Evolutionary conservation across 2,888 invertebrate genomes (phyloP), one percentile per base, ranked within the genome.

Genomic region (Cosmia pyralina): DNA sequence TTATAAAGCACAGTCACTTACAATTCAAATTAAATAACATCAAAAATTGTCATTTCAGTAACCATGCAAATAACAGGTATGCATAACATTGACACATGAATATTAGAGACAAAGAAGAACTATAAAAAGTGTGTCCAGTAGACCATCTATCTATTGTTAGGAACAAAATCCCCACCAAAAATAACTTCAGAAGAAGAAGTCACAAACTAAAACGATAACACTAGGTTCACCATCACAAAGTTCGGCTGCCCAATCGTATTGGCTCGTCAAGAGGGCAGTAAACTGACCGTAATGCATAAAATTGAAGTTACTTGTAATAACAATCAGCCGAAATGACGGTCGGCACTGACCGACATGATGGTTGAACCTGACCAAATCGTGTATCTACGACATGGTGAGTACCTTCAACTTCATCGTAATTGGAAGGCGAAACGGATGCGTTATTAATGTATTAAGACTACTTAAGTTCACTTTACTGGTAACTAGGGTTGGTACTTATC

Each of bases 301-400:
- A 77, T 48, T 58, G 62, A 63, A 66, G 46, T 57, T 34, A 55
- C 73, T 73, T 10, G 44, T 57, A 79, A 41, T 71, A 65, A 79
- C 65, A 52, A 5, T 38, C 41, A 10, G 34, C 48, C n/a, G 7
- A 22, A 74, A 80, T 48, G 62, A 66, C 66, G 74, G 74, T 66
- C 57, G 41, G 17, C 2, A 17, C 38, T 44, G 41, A 41, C 65
- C 48, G 11, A 19, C 69, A 63, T 69, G 17, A 22, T 57, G 57
- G 52, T 69, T 52, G 11, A 28, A 52, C 3, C 34, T 48, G 60
- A 72, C 55, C 41, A 38, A 46, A 77, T 66, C 44, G 19, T 52
- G 10, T 64, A 22, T 69, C 17, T 55, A 50, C 6, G 15, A 52
- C 44, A 46, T 58, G 11, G 19, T 46, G 17, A 38, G 60, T 34